These are phyloP conservation scores for Megalurothrips usitatus DNA, from an alignment of 2,888 invertebrate genomes.

Conservation along the genomic window DNA sequence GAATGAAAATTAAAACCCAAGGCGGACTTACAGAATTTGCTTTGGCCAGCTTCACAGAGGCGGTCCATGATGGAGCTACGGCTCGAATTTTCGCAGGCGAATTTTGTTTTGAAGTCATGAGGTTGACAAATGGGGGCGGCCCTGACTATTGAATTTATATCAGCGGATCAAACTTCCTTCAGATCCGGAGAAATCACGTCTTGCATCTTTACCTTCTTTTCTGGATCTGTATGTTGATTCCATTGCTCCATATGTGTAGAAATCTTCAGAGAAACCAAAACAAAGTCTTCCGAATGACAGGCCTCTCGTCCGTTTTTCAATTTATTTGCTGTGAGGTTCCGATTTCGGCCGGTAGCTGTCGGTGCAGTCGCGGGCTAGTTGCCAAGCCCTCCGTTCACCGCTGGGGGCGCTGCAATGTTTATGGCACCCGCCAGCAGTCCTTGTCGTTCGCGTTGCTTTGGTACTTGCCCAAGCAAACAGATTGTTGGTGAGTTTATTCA, in stretches of 20 bases:
- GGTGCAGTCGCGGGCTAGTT: background rate
- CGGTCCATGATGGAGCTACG: no score
- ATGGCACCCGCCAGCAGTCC: conserved; percentile 9
- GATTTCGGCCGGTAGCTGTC: background rate
- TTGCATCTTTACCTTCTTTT: background rate
- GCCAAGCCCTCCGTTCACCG: background rate
- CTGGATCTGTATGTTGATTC: background rate
- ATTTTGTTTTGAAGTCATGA: no score
- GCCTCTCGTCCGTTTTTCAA: no score
- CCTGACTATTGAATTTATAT: no score
- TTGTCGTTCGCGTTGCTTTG: conserved; percentile 12
- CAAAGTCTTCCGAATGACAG: background rate
- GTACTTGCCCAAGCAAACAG: background rate
- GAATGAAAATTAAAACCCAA: no score
- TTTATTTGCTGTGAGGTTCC: background rate
- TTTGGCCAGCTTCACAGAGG: no score
- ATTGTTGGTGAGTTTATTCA: background rate
- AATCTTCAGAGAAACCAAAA: background rate
- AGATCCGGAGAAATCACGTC: no score
- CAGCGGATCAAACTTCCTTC: no score
- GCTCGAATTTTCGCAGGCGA: no score
- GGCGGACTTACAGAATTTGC: no score
- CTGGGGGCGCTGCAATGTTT: conserved; percentile 11
- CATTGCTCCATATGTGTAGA: background rate
- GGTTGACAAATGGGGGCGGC: no score